Conservation (phyloP, 2,797 vertebrate species). For the Pachyuromys duprasi region DNA sequence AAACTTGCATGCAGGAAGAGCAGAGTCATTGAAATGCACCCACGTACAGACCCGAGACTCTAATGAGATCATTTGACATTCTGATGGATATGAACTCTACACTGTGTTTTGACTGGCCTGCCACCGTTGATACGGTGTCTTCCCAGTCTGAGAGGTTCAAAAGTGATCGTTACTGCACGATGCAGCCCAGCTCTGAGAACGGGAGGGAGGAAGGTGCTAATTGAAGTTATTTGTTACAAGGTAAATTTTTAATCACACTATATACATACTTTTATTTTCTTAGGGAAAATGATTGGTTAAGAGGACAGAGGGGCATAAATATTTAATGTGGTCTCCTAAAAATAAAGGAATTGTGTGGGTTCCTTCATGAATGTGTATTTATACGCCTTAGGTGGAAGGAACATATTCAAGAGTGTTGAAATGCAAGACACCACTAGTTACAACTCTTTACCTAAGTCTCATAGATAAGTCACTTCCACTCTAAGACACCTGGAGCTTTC, state of each 20-base stretch:
- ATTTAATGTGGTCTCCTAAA: constrained; percentile 85
- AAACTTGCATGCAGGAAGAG: constrained; percentile 71
- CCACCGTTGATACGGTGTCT: constrained; percentile 79
- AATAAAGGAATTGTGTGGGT: constrained; percentile 82
- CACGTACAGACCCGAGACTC: constrained; percentile 79
- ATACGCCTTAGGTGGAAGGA: constrained; percentile 81
- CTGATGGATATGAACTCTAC: constrained; percentile 82
- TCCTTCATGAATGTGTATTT: constrained; percentile 82
- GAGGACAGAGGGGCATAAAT: constrained; percentile 83
- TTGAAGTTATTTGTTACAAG: constrained; percentile 80
- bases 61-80: constrained; percentile 82
- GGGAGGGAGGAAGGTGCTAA: constrained; percentile 78
- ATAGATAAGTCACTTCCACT: not conserved
- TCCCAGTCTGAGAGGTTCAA: constrained; percentile 74
- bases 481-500: constrained; percentile 71
- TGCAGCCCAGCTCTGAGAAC: not conserved
- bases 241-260: constrained; percentile 86
- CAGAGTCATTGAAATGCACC: constrained; percentile 59
- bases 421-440: constrained; percentile 74
- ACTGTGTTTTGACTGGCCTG: constrained; percentile 82
- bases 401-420: constrained; percentile 84
- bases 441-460: constrained; percentile 77
- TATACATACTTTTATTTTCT: constrained; percentile 69
- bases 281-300: constrained; percentile 84
- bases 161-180: constrained; percentile 58